Percentiles rank a stretch among this genome's conserved stretches.
These are phyloP conservation scores for Lepidurus couesii DNA, from an alignment of 1,140 invertebrate species.

Conservation along the genomic window DNA sequence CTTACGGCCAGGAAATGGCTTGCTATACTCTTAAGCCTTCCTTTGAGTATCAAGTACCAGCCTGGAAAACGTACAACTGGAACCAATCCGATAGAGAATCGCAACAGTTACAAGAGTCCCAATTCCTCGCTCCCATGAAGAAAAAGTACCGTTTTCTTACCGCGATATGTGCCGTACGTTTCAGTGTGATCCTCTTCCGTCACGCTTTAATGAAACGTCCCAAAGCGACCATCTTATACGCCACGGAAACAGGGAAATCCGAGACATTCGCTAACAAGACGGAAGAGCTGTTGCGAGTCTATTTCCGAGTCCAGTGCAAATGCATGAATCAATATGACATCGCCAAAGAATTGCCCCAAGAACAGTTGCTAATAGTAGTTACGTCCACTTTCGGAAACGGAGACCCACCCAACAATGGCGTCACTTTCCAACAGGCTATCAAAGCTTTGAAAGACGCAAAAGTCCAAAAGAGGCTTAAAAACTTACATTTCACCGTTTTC, in stretches of 20 bases:
- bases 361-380: constrained; percentile 43
- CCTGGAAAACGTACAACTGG: constrained; percentile 14
- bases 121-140: not conserved
- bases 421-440: constrained; percentile 36
- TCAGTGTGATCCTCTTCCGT: constrained; percentile 31
- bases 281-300: constrained; percentile 39
- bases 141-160: constrained; percentile 11
- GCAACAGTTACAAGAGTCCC: not conserved
- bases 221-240: constrained; percentile 43
- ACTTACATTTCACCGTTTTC: constrained; percentile 81
- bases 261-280: constrained; percentile 42
- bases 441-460: not conserved
- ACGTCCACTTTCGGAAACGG: constrained; percentile 46
- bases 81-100: not conserved
- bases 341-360: constrained; percentile 39
- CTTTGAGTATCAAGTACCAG: constrained; percentile 42
- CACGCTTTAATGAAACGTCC: constrained; percentile 38
- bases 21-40: constrained; percentile 42
- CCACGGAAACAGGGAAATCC: constrained; percentile 45
- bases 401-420: constrained; percentile 46
- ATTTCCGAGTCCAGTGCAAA: constrained; percentile 41
- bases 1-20: constrained; percentile 44
- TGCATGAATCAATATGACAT: constrained; percentile 44
- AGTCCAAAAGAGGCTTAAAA: not conserved
- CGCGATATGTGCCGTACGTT: constrained; percentile 30